Conservation (phyloP, 2,888 invertebrate species). For the Axea sp. region DNA sequence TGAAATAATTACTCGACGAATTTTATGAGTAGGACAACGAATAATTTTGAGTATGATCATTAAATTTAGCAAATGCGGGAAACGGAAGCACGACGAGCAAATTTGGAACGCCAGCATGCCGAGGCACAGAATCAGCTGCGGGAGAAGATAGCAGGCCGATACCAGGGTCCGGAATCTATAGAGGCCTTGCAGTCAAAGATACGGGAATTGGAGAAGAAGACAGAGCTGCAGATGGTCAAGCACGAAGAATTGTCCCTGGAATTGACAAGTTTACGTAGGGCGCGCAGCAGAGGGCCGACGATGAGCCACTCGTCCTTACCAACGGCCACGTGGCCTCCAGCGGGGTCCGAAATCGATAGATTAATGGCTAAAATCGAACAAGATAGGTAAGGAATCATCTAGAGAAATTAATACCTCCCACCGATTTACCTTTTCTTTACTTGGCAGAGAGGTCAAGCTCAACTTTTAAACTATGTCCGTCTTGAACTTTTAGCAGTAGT, state of each 20-base stretch:
- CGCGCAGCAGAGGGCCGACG: slow-evolving; percentile 78
- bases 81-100: slow-evolving; percentile 87
- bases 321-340: slow-evolving; percentile 80
- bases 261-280: slow-evolving; percentile 86
- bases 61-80: slow-evolving; percentile 85
- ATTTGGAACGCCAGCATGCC: slow-evolving; percentile 88
- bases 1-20: neutral
- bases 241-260: slow-evolving; percentile 96
- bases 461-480: too few species aligned
- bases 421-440: too few species aligned
- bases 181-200: slow-evolving; percentile 90
- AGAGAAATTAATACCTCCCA: too few species aligned
- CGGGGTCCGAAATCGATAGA: slow-evolving; percentile 91
- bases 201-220: slow-evolving; percentile 95
- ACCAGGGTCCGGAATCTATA: slow-evolving; percentile 83
- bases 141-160: slow-evolving; percentile 80
- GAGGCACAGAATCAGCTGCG: slow-evolving; percentile 88
- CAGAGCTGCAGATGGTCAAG: slow-evolving; percentile 83
- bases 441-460: too few species aligned
- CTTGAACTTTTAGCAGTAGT: slow-evolving; percentile 56
- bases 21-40: neutral
- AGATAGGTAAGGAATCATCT: slow-evolving; percentile 75
- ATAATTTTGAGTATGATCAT: neutral
- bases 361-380: slow-evolving; percentile 98
- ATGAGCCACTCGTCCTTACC: slow-evolving; percentile 76